phyloP scores from a whole-genome alignment of 2,888 invertebrate genomes.

The Bembecia ichneumoniformis region DNA sequence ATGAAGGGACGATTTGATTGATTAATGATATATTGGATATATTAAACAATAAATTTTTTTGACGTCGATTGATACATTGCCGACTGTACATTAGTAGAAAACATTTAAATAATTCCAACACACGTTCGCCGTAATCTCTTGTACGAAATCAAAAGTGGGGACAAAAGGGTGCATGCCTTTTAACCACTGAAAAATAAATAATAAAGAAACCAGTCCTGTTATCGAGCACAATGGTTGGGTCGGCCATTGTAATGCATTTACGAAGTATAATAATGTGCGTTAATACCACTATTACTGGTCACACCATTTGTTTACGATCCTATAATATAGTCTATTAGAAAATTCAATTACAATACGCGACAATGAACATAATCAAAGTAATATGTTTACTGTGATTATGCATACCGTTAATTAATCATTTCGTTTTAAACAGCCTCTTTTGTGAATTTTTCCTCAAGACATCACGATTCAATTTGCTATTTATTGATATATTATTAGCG shows the following conservation, averaged over 20 bases:
- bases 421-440: too few relatives aligned
- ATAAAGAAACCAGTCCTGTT: conserved; percentile 27
- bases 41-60: too few relatives aligned
- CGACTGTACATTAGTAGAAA: neutral
- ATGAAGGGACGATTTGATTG: too few relatives aligned
- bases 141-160: conserved; percentile 15
- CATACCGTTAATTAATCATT: neutral
- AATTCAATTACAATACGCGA: conserved; percentile 30
- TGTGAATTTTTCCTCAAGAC: too few relatives aligned
- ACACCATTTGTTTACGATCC: conserved; percentile 15
- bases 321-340: conserved; percentile 33
- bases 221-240: conserved; percentile 36
- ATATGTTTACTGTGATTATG: neutral
- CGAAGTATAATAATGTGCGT: conserved; percentile 5
- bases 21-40: too few relatives aligned
- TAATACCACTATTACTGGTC: conserved; percentile 11
- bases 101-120: neutral
- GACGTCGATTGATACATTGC: too few relatives aligned
- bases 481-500: too few relatives aligned
- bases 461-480: too few relatives aligned
- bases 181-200: conserved; percentile 35
- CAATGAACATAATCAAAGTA: too few relatives aligned
- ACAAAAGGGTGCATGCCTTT: conserved; percentile 17
- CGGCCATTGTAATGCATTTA: conserved; percentile 3
- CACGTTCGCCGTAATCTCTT: conserved; percentile 7